Evolutionary conservation across 64 coral and sea anemone species (phyloP).

Genomic region (Montipora cactus): DNA sequence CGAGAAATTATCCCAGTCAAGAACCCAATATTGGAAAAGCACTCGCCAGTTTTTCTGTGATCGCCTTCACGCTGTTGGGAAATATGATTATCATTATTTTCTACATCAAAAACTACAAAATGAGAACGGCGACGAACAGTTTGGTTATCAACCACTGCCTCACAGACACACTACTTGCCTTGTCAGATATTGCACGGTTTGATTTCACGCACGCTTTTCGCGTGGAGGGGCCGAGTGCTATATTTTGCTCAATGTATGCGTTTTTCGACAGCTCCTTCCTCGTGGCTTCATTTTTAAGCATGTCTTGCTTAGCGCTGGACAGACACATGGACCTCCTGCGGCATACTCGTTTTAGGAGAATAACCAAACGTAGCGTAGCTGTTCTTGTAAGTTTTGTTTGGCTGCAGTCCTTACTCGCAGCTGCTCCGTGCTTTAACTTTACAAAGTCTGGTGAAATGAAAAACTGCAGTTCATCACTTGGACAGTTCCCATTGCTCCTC

Average conservation of each 20-base stretch:
- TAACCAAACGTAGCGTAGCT: slow-evolving; percentile 42
- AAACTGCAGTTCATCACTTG: neutral
- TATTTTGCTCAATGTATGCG: slow-evolving; percentile 42
- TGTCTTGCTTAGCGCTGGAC: slow-evolving; percentile 75
- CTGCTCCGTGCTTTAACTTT: slow-evolving; percentile 62
- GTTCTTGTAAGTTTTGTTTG: slow-evolving; percentile 63
- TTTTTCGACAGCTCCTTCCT: slow-evolving; percentile 74
- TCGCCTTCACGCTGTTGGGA: slow-evolving; percentile 41
- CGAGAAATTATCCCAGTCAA: neutral
- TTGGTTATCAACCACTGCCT: slow-evolving; percentile 83
- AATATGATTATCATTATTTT: slow-evolving; percentile 68
- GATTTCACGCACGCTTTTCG: slow-evolving; percentile 30
- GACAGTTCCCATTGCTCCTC: slow-evolving; percentile 41
- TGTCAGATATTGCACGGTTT: slow-evolving; percentile 64
- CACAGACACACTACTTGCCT: slow-evolving; percentile 53
- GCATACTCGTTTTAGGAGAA: slow-evolving; percentile 20
- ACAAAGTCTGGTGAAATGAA: neutral
- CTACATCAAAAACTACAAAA: slow-evolving; percentile 82
- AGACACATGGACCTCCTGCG: slow-evolving; percentile 70
- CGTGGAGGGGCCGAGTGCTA: neutral
- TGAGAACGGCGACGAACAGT: slow-evolving; percentile 79
- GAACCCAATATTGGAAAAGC: neutral
- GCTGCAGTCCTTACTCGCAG: slow-evolving; percentile 49
- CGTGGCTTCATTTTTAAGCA: slow-evolving; percentile 64
- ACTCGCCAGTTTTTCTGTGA: neutral